Base-by-base conservation (phyloP, 2,888 invertebrate genomes). In the Drosophila dives region DNA sequence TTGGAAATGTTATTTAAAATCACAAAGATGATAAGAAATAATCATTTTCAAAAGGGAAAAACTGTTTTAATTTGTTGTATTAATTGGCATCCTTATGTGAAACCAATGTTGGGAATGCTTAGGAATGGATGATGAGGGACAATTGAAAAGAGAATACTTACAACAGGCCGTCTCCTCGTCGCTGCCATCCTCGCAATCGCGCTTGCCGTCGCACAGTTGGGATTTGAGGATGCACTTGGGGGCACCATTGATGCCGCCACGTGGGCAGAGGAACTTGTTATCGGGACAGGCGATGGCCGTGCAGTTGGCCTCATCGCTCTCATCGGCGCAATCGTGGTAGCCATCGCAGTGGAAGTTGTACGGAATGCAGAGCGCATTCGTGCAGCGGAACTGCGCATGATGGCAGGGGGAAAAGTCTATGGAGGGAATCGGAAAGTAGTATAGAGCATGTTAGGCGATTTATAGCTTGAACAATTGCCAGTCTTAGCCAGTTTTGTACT, bases 351-450 rank as follows among this genome's bases (percentile, higher is more conserved):
- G 96, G 93, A 96, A 97, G 56, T 95, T 95, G 58, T 95, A 95
- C 0, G 98, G 99, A 87, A 99, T 98, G 93, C 99, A 99, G 15
- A 98, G 95, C 0, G 97, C 96, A 93, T 98, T 98, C 80, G 96
- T 95, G 93, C 99, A 99, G 42, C 98, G 95, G 94, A 98, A 99
- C 94, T 99, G 98, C 2, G 97, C 97, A 83, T 96, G 96, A 91
- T 97, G 96, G 92, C 98, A 98, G 0, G 96, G 95, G 0, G 97
- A 97, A 92, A 98, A 98, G 93, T 96, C 98, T 97, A 93, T n/a
- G 86, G 73, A 45, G 33, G n/a, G 17, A 20, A 4, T 11, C 36
- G 15, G 12, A 33, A 29, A 1, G 3, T 12, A 3, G 11, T 0
- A 3, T 8, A 3, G 15, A 48, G 17, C 17, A 17, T 38, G 40